Percentiles rank a stretch among this genome's conserved stretches.
These are phyloP conservation scores for Drosophila quadrilineata DNA, from an alignment of 1,140 invertebrate species.

Conservation along the genomic window DNA sequence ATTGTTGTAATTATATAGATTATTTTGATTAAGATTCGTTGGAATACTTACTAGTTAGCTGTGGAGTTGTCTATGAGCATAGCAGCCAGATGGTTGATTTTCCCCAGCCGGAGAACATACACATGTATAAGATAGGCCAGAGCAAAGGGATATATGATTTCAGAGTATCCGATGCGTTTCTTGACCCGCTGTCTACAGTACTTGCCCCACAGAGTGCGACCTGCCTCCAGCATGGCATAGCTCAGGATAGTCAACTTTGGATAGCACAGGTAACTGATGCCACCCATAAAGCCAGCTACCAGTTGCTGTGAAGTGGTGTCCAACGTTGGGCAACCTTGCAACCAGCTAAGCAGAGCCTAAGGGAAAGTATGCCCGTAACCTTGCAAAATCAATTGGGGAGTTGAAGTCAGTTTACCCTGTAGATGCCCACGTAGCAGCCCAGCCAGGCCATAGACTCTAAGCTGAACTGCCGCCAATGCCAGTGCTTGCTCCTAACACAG, in stretches of 20 bases:
- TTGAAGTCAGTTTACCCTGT: conserved; percentile 39
- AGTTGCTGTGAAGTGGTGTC: conserved; percentile 15
- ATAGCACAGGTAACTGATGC: conserved; percentile 40
- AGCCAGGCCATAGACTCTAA: conserved; percentile 41
- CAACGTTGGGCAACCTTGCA: neutral
- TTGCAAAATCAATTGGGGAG: neutral
- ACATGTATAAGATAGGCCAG: conserved; percentile 51
- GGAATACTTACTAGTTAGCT: conserved; percentile 52
- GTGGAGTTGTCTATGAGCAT: conserved; percentile 45
- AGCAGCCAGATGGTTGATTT: conserved; percentile 27
- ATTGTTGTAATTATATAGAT: neutral
- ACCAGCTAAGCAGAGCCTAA: conserved; percentile 34
- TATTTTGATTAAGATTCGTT: neutral
- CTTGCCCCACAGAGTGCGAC: conserved; percentile 20
- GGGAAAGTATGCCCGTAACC: neutral
- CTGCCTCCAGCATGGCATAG: conserved; percentile 43
- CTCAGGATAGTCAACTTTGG: conserved; percentile 46
- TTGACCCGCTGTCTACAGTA: no score
- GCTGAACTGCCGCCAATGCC: conserved; percentile 22
- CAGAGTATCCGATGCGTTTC: conserved; percentile 8
- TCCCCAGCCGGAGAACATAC: conserved; percentile 19
- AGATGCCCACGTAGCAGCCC: conserved; percentile 50
- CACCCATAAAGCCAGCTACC: conserved; percentile 40
- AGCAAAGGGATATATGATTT: conserved; percentile 30
- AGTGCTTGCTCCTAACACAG: conserved; percentile 12